A percentile compares a stretch with the other conserved stretches of the same genome.
Evolutionary conservation across 2,797 vertebrate species (phyloP).

Genomic region (Echiichthys vipera): DNA sequence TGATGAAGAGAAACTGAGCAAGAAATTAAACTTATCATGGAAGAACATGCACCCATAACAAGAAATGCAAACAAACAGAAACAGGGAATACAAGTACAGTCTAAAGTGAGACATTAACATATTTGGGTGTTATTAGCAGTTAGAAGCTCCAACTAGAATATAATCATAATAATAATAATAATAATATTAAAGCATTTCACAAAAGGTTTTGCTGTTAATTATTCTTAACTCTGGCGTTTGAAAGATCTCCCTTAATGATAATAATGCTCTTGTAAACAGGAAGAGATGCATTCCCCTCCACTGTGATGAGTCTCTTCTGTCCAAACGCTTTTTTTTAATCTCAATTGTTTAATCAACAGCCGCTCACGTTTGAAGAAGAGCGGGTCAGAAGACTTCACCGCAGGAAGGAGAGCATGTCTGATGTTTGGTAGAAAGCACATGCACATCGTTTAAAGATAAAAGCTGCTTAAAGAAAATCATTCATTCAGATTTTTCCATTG

Average conservation of each 20-base stretch:
- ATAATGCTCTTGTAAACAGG: not conserved
- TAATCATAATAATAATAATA: too few species aligned
- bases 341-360: not conserved
- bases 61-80: slow-evolving; percentile 20
- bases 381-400: not conserved
- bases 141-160: too few species aligned
- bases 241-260: not conserved
- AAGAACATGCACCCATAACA: slow-evolving; percentile 46
- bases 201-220: not conserved
- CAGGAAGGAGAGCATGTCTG: not conserved
- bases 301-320: not conserved
- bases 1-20: slow-evolving; percentile 1
- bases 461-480: not conserved
- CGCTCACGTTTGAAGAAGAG: not conserved
- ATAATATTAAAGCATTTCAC: too few species aligned
- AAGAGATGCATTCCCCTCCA: not conserved
- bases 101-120: too few species aligned
- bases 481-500: not conserved
- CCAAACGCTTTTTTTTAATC: not conserved
- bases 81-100: too few species aligned
- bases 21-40: slow-evolving; percentile 14
- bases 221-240: slow-evolving; percentile 2
- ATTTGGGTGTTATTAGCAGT: too few species aligned
- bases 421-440: not conserved
- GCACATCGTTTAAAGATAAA: not conserved